Conservation (phyloP, 2,797 vertebrate genomes). For the Pangasius djambal region DNA sequence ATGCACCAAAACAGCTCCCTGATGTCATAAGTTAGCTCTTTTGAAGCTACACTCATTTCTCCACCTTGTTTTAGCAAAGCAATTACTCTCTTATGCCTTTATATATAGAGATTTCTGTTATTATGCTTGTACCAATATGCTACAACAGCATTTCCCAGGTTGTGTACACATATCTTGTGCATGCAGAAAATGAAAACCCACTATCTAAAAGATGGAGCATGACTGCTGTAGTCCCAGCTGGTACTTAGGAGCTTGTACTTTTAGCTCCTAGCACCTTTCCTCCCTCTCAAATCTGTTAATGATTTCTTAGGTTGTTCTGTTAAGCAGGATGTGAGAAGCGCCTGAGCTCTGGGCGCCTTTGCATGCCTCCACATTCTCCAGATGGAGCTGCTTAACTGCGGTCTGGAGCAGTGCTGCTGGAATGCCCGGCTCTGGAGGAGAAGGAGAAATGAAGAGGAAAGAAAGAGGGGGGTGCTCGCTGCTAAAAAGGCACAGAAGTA, state of each 20-base stretch:
- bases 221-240: neutral
- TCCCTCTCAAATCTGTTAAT: slow-evolving; percentile 72
- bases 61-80: neutral
- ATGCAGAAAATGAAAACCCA: neutral
- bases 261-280: slow-evolving; percentile 38
- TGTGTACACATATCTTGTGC: neutral
- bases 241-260: slow-evolving; percentile 3
- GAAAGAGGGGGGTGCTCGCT: neutral
- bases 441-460: slow-evolving; percentile 42
- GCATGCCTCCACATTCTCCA: slow-evolving; percentile 79
- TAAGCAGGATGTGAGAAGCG: slow-evolving; percentile 76
- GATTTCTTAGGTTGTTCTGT: slow-evolving; percentile 70
- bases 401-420: slow-evolving; percentile 71
- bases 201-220: neutral
- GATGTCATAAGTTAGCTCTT: neutral
- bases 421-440: slow-evolving; percentile 64
- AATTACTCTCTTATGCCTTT: neutral
- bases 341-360: slow-evolving; percentile 67
- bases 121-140: neutral
- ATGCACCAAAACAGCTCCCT: neutral
- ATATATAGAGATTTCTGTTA: neutral
- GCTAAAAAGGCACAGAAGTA: slow-evolving; percentile 31
- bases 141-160: too few relatives aligned
- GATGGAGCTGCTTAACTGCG: slow-evolving; percentile 79
- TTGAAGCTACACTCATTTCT: neutral